A percentile compares a stretch with the other conserved stretches of the same genome.
Evolutionary conservation across 2,888 invertebrate species (phyloP).

Genomic region (Allygus modestus): DNA sequence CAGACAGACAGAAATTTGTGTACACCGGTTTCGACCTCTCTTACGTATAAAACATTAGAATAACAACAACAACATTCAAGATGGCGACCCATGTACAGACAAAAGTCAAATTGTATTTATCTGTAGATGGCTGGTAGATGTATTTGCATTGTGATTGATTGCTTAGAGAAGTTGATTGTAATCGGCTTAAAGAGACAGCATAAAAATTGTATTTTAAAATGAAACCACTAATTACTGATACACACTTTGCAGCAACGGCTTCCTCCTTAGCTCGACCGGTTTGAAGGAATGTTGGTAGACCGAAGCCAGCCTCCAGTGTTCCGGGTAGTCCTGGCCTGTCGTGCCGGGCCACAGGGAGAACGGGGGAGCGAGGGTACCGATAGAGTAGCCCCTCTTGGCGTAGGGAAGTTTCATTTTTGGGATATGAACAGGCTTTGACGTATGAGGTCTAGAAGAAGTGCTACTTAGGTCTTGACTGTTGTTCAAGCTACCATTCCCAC

Average conservation of each 20-base stretch:
- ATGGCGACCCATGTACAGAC: too few relatives aligned
- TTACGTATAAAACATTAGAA: too few relatives aligned
- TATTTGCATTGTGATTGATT: too few relatives aligned
- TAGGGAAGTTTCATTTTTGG: slow-evolving; percentile 89
- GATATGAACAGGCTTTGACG: slow-evolving; percentile 78
- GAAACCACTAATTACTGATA: slow-evolving; percentile 75
- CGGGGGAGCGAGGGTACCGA: slow-evolving; percentile 89
- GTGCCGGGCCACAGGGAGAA: slow-evolving; percentile 88
- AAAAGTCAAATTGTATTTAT: too few relatives aligned
- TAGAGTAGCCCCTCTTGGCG: slow-evolving; percentile 86
- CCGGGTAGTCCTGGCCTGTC: slow-evolving; percentile 89
- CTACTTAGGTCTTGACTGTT: slow-evolving; percentile 68
- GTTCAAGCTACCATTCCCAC: slow-evolving; percentile 70
- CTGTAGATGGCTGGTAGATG: too few relatives aligned
- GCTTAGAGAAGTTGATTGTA: too few relatives aligned
- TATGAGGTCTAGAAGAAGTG: slow-evolving; percentile 45
- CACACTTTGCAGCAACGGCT: slow-evolving; percentile 83
- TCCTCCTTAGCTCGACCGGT: slow-evolving; percentile 82
- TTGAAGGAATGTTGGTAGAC: slow-evolving; percentile 93
- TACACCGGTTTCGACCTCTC: too few relatives aligned
- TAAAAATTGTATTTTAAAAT: too few relatives aligned
- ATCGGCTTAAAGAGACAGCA: too few relatives aligned
- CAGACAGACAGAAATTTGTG: too few relatives aligned
- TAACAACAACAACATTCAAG: too few relatives aligned
- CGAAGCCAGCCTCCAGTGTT: slow-evolving; percentile 91